These are phyloP conservation scores for Pseudochirops cupreus DNA, from an alignment of 2,797 vertebrate genomes.

Conservation along the genomic window DNA sequence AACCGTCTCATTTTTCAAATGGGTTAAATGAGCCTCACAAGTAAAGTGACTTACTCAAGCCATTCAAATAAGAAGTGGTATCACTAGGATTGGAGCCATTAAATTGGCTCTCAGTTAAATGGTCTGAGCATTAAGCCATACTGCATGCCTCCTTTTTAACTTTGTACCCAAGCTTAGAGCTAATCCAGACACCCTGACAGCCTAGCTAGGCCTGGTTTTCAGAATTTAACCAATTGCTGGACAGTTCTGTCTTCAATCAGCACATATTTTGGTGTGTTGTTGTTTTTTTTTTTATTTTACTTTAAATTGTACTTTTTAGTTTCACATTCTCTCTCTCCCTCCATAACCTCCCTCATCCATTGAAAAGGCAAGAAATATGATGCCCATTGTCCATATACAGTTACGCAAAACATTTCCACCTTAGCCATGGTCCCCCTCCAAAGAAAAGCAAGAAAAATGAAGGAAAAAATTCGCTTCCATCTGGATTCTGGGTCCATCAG, in stretches of 20 bases:
- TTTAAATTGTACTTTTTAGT: background rate
- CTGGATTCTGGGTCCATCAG: background rate
- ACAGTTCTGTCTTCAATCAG: background rate
- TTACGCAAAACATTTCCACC: background rate
- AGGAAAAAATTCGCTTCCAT: background rate
- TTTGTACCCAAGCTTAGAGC: background rate
- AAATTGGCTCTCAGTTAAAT: background rate
- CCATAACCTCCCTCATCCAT: background rate
- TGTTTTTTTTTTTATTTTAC: no score
- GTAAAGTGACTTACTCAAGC: background rate
- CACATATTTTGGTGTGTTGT: background rate
- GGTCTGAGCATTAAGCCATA: background rate
- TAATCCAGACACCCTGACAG: background rate
- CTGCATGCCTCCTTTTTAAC: background rate
- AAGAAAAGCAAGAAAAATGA: background rate
- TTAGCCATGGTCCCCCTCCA: background rate
- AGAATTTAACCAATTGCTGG: background rate
- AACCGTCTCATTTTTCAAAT: background rate
- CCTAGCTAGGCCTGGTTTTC: background rate
- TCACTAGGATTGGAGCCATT: background rate
- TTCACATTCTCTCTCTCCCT: background rate
- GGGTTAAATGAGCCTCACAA: background rate
- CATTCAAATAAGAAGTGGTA: background rate
- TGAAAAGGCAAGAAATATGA: background rate
- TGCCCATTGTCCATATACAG: background rate